Evolutionary conservation across 2,113 vertebrate genomes (phyloP), one percentile per base, ranked within the genome.

Genomic region (Poeciliopsis retropinna): DNA sequence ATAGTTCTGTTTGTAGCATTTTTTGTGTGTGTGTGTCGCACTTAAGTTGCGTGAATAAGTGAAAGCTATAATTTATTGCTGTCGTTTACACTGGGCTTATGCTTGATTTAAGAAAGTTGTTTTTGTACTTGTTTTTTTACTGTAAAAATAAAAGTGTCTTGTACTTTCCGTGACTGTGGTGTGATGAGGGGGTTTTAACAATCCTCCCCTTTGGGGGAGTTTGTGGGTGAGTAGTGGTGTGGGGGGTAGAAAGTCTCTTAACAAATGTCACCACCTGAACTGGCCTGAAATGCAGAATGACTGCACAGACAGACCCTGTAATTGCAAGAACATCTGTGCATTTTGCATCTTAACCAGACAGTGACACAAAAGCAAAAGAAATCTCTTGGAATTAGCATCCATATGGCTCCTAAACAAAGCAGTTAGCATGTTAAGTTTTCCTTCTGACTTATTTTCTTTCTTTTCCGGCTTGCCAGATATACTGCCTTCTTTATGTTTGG

Each of bases 281-380:
- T 83, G 78, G 64, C 34, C 76, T 92, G 71, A 76, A 83, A 87
- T 82, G 85, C 87, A 87, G 75, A 78, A 66, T 78, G 64, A 76
- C 83, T 70, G 44, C 69, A 60, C 76, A 80, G 64, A 28, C 77
- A 67, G 69, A 31, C 74, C 81, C 88, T 90, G 87, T 93, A 94
- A 94, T 92, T 93, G 89, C 82, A 87, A 79, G 83, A 91, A 94
- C 94, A 95, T 94, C 93, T 95, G 94, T 92, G 87, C 89, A 85
- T 77, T 91, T 92, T 90, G 93, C 88, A 81, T 93, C 90, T 90
- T 90, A 85, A 88, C 85, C 85, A 81, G 51, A 76, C 76, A 69
- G 19, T 66, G 74, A 67, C 85, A 84, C 90, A 86, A 92, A 86
- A 79, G 84, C 83, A 67, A 17, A 80, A 82, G 64, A 78, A 75